These are phyloP conservation scores for Sebastes baramenuke DNA, from an alignment of 2,797 vertebrate genomes.

Conservation along the genomic window DNA sequence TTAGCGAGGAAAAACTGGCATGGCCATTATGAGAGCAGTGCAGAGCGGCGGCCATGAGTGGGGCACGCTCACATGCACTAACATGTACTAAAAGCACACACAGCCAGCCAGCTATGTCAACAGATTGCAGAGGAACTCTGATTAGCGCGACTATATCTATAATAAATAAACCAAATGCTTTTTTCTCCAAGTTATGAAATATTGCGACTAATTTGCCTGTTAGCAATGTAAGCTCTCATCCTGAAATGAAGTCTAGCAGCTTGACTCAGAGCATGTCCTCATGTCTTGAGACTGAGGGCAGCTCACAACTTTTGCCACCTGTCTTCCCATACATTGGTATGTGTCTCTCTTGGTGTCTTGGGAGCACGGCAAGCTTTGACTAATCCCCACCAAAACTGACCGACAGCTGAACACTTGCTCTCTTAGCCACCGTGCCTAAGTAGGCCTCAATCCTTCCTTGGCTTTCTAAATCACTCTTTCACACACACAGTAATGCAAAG, in stretches of 20 bases:
- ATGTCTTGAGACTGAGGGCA: background rate
- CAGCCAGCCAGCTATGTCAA: background rate
- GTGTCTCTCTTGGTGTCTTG: background rate
- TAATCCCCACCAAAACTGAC: slow-evolving; percentile 42
- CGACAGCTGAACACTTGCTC: slow-evolving; percentile 36
- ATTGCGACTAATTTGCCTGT: background rate
- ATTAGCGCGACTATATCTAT: background rate
- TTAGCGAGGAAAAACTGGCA: no score
- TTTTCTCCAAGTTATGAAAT: background rate
- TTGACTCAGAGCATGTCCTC: background rate
- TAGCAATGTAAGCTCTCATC: background rate
- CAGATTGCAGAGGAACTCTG: background rate
- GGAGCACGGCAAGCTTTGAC: slow-evolving; percentile 1
- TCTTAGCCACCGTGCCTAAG: background rate
- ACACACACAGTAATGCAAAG: background rate
- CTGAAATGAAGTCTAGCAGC: background rate
- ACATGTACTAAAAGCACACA: no score
- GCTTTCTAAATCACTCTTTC: background rate
- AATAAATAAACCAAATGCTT: background rate
- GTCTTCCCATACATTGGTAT: slow-evolving; percentile 3
- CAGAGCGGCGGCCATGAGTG: no score
- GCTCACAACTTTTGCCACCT: slow-evolving; percentile 21
- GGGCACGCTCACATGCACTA: no score
- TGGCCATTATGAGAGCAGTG: no score
- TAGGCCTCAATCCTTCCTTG: background rate